phyloP scores from a whole-genome alignment of 2,113 vertebrate species.

The Hirundichthys speculiger region DNA sequence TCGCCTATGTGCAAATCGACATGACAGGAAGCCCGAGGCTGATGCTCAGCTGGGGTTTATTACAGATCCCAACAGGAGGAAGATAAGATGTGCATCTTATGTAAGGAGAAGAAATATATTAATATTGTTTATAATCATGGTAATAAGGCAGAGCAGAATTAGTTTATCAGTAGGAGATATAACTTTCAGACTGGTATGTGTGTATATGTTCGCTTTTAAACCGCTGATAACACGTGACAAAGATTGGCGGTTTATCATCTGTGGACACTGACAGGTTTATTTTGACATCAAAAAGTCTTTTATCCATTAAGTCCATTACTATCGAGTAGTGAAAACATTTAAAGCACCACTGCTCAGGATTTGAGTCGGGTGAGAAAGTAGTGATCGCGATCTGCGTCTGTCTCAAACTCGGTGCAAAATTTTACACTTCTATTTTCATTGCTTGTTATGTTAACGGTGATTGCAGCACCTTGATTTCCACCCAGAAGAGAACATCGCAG shows the following conservation, averaged over 20 bases:
- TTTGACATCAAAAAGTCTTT: background rate
- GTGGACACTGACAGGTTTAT: too few species aligned
- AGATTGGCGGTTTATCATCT: too few species aligned
- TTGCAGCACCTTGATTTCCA: too few species aligned
- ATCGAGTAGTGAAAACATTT: background rate
- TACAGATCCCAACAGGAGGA: background rate
- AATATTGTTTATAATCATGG: background rate
- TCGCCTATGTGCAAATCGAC: conserved; percentile 3
- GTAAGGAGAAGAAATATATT: background rate
- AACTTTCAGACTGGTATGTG: background rate
- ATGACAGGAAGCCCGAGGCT: background rate
- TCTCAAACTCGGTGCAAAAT: background rate
- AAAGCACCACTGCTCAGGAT: background rate
- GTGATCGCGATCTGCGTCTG: background rate
- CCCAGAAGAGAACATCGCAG: background rate
- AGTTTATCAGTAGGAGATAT: background rate
- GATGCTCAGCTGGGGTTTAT: background rate
- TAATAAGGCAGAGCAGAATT: background rate
- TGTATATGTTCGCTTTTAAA: background rate
- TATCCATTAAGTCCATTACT: background rate
- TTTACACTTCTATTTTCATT: background rate
- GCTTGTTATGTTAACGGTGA: background rate
- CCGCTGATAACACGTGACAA: background rate
- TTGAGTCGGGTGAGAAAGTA: background rate
- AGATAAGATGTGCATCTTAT: background rate